Conservation (phyloP, 2,888 invertebrate genomes). For the Chrysodeixis includens region DNA sequence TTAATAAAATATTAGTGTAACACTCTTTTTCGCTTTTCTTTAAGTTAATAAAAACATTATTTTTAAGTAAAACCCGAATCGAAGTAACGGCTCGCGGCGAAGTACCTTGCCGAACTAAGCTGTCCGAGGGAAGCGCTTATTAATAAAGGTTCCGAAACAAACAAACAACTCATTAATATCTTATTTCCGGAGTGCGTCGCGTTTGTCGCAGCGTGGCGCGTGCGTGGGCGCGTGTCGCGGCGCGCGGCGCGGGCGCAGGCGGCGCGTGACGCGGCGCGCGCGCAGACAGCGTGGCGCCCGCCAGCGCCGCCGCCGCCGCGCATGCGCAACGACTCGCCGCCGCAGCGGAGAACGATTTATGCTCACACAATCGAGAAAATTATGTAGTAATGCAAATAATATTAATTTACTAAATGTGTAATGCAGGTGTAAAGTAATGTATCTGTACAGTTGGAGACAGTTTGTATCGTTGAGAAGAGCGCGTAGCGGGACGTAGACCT, state of each 20-base stretch:
- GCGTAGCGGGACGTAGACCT: too few relatives aligned
- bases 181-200: neutral
- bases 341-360: constrained; percentile 3
- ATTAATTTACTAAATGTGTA: neutral
- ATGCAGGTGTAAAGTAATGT: too few relatives aligned
- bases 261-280: constrained; percentile 21
- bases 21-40: too few relatives aligned
- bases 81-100: neutral
- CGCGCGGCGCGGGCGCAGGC: constrained; percentile 21
- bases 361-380: constrained; percentile 1
- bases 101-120: neutral
- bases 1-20: neutral
- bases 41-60: neutral
- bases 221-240: constrained; percentile 14
- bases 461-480: too few relatives aligned
- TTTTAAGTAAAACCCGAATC: neutral
- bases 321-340: constrained; percentile 5
- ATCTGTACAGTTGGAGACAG: too few relatives aligned
- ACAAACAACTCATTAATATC: neutral
- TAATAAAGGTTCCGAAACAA: neutral
- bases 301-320: constrained; percentile 27
- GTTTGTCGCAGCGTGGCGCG: constrained; percentile 11
- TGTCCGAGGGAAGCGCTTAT: neutral
- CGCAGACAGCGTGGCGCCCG: constrained; percentile 55
- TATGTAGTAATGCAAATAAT: neutral